Base-by-base conservation (phyloP, 2,797 vertebrate species). In the Rhyacichthys aspro region DNA sequence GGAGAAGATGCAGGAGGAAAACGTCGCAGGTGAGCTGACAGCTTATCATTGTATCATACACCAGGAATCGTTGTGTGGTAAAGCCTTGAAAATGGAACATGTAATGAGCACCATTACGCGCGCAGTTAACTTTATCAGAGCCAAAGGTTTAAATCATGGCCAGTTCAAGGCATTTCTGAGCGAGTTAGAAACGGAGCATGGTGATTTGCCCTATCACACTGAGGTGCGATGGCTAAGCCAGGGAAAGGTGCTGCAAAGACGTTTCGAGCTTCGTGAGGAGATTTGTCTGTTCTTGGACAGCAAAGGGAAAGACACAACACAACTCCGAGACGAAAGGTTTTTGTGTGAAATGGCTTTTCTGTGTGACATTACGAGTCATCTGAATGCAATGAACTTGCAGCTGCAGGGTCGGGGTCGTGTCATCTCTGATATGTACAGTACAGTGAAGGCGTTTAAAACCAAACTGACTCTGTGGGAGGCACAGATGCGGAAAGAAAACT, bases 281-380 rank as follows among this genome's bases (percentile, higher is more conserved):
- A 45, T 45, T 19, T 45, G 43, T 19, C 17, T 11, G 43, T 59
- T 59, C 19, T 8, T 63, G 49, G 52, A 63, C 16, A 63, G 19
- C 36, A 66, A 69, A 67, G 48, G 70, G 49, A 74, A 63, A 36
- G 54, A 70, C 37, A 59, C 54, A 17, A 8, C 70, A 50, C 32
- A 45, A 18, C 56, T 70, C 43, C 2, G 33, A 18, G 52, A 64
- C 8, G 1, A 62, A 69, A 59, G 11, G 36, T 62, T 45, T 16
- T 38, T 53, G 32, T 65, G 55, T 63, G 59, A 72, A 17, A 1
- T 68, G 41, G 38, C 52, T 0, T 72, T 75, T 72, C 11, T 83
- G 47, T 67, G 65, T 49, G 64, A 74, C 43, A 67, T 72, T 11
- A 23, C 52, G n/a, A 72, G n/a, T 10, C 67, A 73, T 43, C 67